Conservation (phyloP, 2,888 invertebrate species). For the Rhamnusium bicolor region DNA sequence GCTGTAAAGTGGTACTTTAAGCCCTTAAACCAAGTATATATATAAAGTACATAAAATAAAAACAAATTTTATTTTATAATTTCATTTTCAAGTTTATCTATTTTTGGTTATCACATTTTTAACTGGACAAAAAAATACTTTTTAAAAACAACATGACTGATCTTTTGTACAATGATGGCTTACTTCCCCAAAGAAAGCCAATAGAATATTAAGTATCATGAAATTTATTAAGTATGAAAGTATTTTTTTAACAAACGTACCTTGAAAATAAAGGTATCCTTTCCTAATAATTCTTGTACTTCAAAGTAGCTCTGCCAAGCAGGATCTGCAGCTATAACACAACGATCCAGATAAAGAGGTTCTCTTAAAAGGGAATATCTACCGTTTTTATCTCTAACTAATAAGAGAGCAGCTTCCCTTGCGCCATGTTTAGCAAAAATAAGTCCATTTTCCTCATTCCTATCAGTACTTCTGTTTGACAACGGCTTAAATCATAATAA, state of each 20-base stretch:
- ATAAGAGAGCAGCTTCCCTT: conserved; percentile 88
- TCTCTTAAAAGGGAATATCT: conserved; percentile 90
- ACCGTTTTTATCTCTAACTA: conserved; percentile 92
- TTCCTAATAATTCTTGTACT: conserved; percentile 92
- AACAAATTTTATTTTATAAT: too few species aligned
- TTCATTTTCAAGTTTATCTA: too few species aligned
- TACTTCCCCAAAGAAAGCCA: too few species aligned
- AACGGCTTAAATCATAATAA: conserved; percentile 39
- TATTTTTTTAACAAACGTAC: conserved; percentile 71
- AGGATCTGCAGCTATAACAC: conserved; percentile 92
- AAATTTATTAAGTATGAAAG: conserved; percentile 25
- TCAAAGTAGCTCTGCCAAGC: conserved; percentile 96
- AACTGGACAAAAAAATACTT: too few species aligned
- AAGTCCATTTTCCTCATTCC: conserved; percentile 58
- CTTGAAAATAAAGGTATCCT: conserved; percentile 96
- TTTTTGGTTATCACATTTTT: too few species aligned
- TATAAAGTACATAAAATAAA: too few species aligned
- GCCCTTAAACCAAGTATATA: too few species aligned
- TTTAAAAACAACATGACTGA: too few species aligned
- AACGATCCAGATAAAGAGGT: conserved; percentile 91
- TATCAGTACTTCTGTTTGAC: conserved; percentile 47
- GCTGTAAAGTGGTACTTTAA: too few species aligned
- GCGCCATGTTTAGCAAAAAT: conserved; percentile 84
- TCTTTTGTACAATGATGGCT: too few species aligned
- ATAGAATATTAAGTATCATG: too few species aligned